Conservation (phyloP, 1,140 invertebrate genomes). For the Charaxes varanes region DNA sequence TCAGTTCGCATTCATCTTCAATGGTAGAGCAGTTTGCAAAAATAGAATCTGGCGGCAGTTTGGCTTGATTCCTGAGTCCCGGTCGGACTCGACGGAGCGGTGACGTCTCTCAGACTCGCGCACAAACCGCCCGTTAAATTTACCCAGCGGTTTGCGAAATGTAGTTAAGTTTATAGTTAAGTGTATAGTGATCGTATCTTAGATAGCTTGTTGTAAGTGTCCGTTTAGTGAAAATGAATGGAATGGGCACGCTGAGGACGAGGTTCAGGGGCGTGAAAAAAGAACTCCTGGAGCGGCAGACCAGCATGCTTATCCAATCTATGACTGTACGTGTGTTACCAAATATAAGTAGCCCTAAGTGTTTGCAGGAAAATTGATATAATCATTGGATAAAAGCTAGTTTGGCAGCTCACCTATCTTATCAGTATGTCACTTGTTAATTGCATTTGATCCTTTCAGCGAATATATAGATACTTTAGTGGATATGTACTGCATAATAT, state of each 20-base stretch:
- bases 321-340: slow-evolving; percentile 81
- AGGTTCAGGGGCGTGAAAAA: slow-evolving; percentile 85
- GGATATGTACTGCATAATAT: too few relatives aligned
- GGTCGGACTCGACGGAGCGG: slow-evolving; percentile 54
- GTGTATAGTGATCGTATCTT: too few relatives aligned
- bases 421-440: too few relatives aligned
- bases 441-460: too few relatives aligned
- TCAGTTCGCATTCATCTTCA: slow-evolving; percentile 50
- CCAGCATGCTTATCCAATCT: slow-evolving; percentile 79
- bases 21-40: slow-evolving; percentile 68
- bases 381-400: too few relatives aligned
- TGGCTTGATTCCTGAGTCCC: slow-evolving; percentile 54
- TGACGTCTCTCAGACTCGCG: slow-evolving; percentile 34
- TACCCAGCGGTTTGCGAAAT: slow-evolving; percentile 9
- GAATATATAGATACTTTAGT: too few relatives aligned
- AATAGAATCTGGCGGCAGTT: slow-evolving; percentile 71
- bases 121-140: slow-evolving; percentile 19
- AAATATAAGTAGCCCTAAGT: too few relatives aligned
- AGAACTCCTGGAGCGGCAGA: slow-evolving; percentile 81
- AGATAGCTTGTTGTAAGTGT: too few relatives aligned
- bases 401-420: too few relatives aligned
- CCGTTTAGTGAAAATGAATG: slow-evolving; percentile 54
- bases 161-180: slow-evolving; percentile 7
- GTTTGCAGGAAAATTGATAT: too few relatives aligned
- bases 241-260: slow-evolving; percentile 68